These are phyloP conservation scores for Meriones unguiculatus DNA, from an alignment of 2,113 vertebrate species.

Conservation along the genomic window DNA sequence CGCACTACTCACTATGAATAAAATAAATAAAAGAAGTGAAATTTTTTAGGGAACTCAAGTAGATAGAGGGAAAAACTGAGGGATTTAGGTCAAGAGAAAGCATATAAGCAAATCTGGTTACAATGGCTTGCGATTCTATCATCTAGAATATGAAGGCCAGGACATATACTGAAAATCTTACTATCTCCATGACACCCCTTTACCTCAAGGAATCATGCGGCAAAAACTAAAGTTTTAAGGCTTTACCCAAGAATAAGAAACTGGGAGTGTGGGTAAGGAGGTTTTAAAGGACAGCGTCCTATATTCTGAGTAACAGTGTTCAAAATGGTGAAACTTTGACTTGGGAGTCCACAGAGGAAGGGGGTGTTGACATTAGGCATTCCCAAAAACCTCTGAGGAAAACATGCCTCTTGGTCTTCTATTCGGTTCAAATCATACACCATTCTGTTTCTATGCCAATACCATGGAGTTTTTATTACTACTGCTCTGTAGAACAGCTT, in stretches of 20 bases:
- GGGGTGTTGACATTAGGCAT: neutral
- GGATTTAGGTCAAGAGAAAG: neutral
- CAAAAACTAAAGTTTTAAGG: neutral
- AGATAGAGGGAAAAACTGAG: neutral
- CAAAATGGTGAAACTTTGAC: neutral
- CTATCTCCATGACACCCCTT: neutral
- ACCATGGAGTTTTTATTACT: too few relatives aligned
- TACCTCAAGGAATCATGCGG: neutral
- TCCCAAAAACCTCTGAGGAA: neutral
- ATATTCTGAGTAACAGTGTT: neutral
- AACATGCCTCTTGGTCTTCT: neutral
- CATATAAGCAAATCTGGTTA: too few relatives aligned
- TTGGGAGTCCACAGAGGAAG: neutral
- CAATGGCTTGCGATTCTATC: neutral
- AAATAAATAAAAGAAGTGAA: neutral
- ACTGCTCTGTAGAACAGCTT: too few relatives aligned
- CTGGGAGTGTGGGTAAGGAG: rapidly evolving
- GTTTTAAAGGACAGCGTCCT: rapidly evolving
- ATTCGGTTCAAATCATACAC: too few relatives aligned
- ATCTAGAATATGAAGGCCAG: neutral
- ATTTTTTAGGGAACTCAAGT: neutral
- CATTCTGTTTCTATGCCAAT: too few relatives aligned
- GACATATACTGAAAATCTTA: neutral
- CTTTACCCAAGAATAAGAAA: neutral
- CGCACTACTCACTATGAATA: too few relatives aligned